Conservation (phyloP, 2,113 vertebrate species). For the Atlantisia rogersi region DNA sequence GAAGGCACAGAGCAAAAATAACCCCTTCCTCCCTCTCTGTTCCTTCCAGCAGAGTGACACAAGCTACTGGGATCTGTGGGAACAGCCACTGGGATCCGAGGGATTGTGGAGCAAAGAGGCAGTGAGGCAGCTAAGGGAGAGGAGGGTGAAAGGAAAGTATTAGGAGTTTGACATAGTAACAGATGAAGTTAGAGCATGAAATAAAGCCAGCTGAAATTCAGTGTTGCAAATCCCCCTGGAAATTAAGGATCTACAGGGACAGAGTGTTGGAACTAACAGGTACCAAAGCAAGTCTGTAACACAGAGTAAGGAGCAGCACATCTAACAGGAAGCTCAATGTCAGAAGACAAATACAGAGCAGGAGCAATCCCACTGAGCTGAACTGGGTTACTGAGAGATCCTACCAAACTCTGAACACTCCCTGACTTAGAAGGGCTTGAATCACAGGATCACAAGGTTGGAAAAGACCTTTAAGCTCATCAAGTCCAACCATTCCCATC, state of each 20-base stretch:
- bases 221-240: background rate
- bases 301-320: background rate
- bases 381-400: background rate
- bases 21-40: no score
- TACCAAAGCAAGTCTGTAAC: background rate
- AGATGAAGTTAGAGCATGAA: background rate
- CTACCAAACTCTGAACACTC: background rate
- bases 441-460: no score
- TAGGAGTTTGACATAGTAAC: background rate
- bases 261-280: background rate
- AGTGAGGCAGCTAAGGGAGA: background rate
- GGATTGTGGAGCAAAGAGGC: background rate
- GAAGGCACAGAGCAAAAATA: background rate
- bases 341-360: background rate
- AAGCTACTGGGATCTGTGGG: background rate
- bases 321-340: background rate
- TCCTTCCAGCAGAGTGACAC: background rate
- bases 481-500: no score
- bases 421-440: background rate
- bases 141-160: background rate
- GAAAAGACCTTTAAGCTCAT: no score
- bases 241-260: background rate
- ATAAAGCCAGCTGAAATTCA: background rate
- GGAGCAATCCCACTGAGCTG: background rate
- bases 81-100: background rate